Percentiles rank a stretch among this genome's conserved stretches.
phyloP scores from a whole-genome alignment of 2,797 vertebrate species.

The Buphagus erythrorhynchus region DNA sequence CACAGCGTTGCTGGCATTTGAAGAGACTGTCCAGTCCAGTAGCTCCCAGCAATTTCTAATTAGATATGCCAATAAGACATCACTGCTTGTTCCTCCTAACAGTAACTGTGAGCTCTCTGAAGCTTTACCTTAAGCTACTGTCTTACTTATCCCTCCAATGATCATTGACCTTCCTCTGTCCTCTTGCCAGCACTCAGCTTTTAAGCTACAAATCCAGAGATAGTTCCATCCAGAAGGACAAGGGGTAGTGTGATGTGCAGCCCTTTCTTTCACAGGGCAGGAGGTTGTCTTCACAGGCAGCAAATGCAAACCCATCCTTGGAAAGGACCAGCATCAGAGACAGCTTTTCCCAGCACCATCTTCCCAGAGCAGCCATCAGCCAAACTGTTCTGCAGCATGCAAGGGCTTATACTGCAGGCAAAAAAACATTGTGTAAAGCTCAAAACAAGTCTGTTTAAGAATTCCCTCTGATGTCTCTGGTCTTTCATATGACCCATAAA shows the following conservation, averaged over 20 bases:
- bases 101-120: not conserved
- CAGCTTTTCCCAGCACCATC: not conserved
- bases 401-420: slow-evolving; percentile 13
- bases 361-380: slow-evolving; percentile 19
- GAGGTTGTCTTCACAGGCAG: not conserved
- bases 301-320: not conserved
- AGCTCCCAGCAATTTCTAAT: slow-evolving; percentile 54
- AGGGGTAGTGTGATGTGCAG: not conserved
- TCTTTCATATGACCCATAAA: slow-evolving; percentile 19
- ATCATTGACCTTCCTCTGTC: not conserved
- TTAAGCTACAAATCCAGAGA: not conserved
- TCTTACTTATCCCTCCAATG: slow-evolving; percentile 1
- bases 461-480: slow-evolving; percentile 39
- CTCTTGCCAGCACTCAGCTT: not conserved
- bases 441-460: slow-evolving; percentile 17
- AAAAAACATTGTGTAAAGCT: not conserved
- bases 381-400: not conserved
- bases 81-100: not conserved
- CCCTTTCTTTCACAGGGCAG: not conserved
- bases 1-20: slow-evolving; percentile 9
- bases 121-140: slow-evolving; percentile 17
- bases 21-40: slow-evolving; percentile 20
- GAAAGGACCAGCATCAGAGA: not conserved
- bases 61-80: slow-evolving; percentile 41
- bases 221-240: not conserved